Percentiles rank a stretch among this genome's conserved stretches.
phyloP scores from a whole-genome alignment of 2,888 invertebrate genomes.

The Hesperia comma region DNA sequence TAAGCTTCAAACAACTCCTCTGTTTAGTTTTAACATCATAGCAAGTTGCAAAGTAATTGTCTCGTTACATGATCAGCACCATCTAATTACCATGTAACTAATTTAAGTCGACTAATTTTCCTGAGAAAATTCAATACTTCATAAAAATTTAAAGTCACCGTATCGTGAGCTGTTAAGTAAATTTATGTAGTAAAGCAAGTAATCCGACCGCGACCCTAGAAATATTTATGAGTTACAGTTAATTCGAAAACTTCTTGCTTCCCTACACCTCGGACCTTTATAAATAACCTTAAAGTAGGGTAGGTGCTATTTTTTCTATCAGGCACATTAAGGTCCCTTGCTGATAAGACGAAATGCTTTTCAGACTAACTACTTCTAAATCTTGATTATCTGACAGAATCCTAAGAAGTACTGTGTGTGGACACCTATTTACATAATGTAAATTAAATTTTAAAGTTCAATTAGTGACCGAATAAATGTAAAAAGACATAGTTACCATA shows the following conservation, averaged over 20 bases:
- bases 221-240: constrained; percentile 16
- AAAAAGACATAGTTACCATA: too few species aligned
- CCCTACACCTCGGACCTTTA: not conserved
- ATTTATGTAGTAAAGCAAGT: constrained; percentile 7
- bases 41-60: too few species aligned
- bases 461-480: too few species aligned
- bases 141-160: not conserved
- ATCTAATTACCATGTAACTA: too few species aligned
- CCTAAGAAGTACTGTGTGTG: too few species aligned
- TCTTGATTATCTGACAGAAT: too few species aligned
- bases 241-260: constrained; percentile 1
- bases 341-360: not conserved
- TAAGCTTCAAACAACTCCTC: too few species aligned
- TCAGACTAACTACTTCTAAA: too few species aligned
- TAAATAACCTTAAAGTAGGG: constrained; percentile 3
- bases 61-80: too few species aligned
- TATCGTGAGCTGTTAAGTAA: constrained; percentile 2
- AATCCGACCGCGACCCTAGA: not conserved
- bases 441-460: too few species aligned
- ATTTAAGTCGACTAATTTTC: not conserved
- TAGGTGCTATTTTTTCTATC: constrained; percentile 1
- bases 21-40: too few species aligned
- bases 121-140: not conserved
- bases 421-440: too few species aligned
- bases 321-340: not conserved